A percentile compares a stretch with the other conserved stretches of the same genome.
Conservation (phyloP, 2,797 vertebrate species). For the Miichthys miiuy region DNA sequence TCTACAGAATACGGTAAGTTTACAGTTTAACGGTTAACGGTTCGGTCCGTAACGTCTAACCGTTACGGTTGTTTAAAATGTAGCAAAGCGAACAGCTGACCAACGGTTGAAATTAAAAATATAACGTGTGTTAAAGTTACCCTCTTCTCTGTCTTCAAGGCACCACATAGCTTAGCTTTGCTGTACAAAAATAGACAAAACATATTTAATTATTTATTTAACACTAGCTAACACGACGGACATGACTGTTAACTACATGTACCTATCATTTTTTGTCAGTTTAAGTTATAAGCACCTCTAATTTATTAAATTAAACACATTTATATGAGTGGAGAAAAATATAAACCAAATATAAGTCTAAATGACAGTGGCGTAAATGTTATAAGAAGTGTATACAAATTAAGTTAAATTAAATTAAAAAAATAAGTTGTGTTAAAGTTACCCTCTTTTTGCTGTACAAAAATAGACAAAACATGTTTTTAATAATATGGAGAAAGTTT, state of each 20-base stretch:
- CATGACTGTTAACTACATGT: background rate
- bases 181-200: background rate
- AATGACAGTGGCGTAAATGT: no score
- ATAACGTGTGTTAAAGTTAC: no score
- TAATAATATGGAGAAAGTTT: background rate
- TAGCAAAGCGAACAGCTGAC: background rate
- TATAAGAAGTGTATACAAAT: no score
- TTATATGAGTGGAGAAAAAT: no score
- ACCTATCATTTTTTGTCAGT: background rate
- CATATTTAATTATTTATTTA: background rate
- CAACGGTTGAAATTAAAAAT: background rate
- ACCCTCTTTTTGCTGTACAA: no score
- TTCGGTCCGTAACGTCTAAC: background rate
- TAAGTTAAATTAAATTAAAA: no score
- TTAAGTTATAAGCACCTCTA: background rate
- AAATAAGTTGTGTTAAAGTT: no score
- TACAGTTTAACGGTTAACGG: background rate
- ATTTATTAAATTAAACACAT: background rate
- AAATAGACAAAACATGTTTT: no score
- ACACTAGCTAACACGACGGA: background rate
- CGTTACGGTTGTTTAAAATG: background rate
- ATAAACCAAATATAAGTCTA: no score
- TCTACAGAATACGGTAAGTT: slow-evolving; percentile 79
- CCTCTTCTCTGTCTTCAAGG: background rate
- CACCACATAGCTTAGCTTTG: background rate